A percentile compares a stretch with the other conserved stretches of the same genome.
These are phyloP conservation scores for Triplophysa dalaica DNA, from an alignment of 2,113 vertebrate genomes.

Conservation along the genomic window DNA sequence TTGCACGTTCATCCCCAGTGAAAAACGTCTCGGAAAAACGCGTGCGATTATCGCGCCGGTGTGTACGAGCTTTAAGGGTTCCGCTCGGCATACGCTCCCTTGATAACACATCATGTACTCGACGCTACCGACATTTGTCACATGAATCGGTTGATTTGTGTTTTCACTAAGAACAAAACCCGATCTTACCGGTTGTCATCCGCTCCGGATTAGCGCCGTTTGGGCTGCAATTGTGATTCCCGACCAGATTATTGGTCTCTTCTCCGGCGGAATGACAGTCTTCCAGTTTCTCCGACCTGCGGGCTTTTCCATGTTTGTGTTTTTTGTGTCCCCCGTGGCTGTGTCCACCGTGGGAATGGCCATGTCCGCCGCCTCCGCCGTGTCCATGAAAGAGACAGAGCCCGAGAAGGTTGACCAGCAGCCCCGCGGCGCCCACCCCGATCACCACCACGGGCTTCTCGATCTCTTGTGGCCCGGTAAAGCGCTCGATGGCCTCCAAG, in stretches of 20 bases:
- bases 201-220: constrained; percentile 73
- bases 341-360: constrained; percentile 82
- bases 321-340: constrained; percentile 65
- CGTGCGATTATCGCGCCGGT: no score
- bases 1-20: no score
- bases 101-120: no score
- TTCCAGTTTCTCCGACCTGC: constrained; percentile 58
- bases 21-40: no score
- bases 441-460: constrained; percentile 82
- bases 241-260: constrained; percentile 93
- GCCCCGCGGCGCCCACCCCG: constrained; percentile 84
- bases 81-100: no score
- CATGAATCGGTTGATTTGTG: background rate
- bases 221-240: constrained; percentile 78
- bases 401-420: constrained; percentile 92
- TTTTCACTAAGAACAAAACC: background rate
- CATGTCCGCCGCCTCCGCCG: constrained; percentile 78
- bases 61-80: no score
- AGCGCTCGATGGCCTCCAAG: constrained; percentile 92
- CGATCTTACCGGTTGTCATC: constrained; percentile 57
- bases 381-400: constrained; percentile 93
- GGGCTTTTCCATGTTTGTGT: constrained; percentile 51
- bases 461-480: constrained; percentile 92
- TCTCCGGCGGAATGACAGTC: constrained; percentile 72
- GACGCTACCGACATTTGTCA: background rate